phyloP scores from a whole-genome alignment of 2,113 vertebrate genomes.

The Phylloscopus trochiloides region DNA sequence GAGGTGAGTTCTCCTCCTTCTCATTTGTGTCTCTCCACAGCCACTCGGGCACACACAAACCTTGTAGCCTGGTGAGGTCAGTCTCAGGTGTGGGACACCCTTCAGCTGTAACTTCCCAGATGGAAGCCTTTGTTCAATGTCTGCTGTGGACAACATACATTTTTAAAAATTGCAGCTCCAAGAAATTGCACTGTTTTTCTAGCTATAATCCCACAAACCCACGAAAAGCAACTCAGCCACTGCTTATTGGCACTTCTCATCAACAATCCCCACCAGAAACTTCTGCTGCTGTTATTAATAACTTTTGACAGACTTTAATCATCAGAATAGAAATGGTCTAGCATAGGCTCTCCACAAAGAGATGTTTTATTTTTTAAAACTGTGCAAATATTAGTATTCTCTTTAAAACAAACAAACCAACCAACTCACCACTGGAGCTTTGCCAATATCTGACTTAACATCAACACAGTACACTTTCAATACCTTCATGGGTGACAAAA shows the following conservation, averaged over 20 bases:
- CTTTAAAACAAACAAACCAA: neutral
- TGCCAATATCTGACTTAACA: neutral
- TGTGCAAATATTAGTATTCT: neutral
- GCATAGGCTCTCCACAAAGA: neutral
- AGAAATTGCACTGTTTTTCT: neutral
- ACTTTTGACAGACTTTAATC: neutral
- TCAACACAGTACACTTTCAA: neutral
- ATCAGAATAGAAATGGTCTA: neutral
- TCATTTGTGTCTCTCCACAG: neutral
- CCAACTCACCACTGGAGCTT: neutral
- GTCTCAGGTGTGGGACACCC: neutral
- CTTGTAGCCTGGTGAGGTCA: neutral
- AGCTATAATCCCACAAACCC: neutral
- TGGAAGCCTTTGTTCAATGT: neutral
- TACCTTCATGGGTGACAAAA: neutral
- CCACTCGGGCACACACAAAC: neutral
- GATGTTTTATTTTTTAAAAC: neutral
- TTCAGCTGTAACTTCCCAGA: neutral
- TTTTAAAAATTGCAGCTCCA: neutral
- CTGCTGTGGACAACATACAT: neutral
- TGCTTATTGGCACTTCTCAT: neutral
- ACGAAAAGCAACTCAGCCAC: neutral
- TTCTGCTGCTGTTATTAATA: neutral
- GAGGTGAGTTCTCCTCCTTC: neutral
- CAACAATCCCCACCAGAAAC: neutral